Percentiles rank a stretch among this genome's conserved stretches.
These are phyloP conservation scores for Euura saliciscinereae DNA, from an alignment of 1,140 invertebrate species.

Conservation along the genomic window DNA sequence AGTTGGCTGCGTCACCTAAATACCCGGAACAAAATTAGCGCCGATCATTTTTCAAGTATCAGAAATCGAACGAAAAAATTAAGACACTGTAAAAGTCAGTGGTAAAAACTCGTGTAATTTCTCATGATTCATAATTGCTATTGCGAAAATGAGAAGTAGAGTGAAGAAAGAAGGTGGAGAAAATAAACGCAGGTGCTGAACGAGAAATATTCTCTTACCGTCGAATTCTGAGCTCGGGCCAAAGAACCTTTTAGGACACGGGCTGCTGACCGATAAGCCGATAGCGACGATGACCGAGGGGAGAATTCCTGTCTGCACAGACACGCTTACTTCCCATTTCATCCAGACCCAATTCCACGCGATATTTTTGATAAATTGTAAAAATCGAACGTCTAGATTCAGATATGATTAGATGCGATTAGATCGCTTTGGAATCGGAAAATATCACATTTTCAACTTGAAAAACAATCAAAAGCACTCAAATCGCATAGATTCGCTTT, in stretches of 20 bases:
- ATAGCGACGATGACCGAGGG: neutral
- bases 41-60: neutral
- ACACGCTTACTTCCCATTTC: no score
- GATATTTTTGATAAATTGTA: no score
- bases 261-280: neutral
- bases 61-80: neutral
- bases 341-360: no score
- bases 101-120: no score
- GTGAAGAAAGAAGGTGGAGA: neutral
- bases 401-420: no score
- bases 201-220: neutral
- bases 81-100: neutral
- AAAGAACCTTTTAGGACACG: neutral
- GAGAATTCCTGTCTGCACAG: neutral
- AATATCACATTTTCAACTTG: no score
- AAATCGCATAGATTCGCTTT: no score
- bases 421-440: no score
- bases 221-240: neutral
- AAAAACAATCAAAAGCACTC: no score
- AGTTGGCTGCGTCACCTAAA: slow-evolving; percentile 4
- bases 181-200: neutral
- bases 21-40: neutral
- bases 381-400: no score
- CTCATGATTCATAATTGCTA: no score
- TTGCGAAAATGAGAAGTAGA: neutral